These are phyloP conservation scores for Rachycentron canadum DNA, from an alignment of 2,797 vertebrate species.

Conservation along the genomic window DNA sequence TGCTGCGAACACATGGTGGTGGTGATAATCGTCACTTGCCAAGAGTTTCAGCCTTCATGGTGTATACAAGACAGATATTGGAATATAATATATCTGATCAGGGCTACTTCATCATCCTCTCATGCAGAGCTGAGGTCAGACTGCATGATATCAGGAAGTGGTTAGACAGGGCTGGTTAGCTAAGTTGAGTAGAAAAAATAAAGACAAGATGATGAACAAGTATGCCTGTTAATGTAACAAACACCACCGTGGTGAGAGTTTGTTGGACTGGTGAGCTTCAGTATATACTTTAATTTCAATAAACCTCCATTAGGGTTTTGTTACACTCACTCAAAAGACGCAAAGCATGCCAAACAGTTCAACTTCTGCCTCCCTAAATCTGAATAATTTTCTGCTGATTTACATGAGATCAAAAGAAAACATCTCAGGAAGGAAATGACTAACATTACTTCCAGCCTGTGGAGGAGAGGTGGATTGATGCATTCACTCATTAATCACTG, in stretches of 20 bases:
- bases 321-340: slow-evolving; percentile 17
- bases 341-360: slow-evolving; percentile 36
- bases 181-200: not conserved
- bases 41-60: too few species aligned
- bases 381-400: slow-evolving; percentile 54
- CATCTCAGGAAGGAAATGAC: slow-evolving; percentile 54
- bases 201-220: not conserved
- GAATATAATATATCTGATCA: too few species aligned
- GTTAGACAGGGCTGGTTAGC: not conserved
- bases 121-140: too few species aligned
- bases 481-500: slow-evolving; percentile 41
- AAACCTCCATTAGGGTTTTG: slow-evolving; percentile 15
- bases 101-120: too few species aligned
- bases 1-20: too few species aligned
- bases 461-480: slow-evolving; percentile 36
- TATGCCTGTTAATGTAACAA: not conserved
- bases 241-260: not conserved
- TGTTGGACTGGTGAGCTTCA: not conserved
- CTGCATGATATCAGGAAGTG: too few species aligned
- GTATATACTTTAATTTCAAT: slow-evolving; percentile 1
- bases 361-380: slow-evolving; percentile 32
- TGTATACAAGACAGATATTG: too few species aligned
- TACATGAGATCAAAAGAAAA: slow-evolving; percentile 64
- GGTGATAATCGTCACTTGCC: too few species aligned
- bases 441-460: slow-evolving; percentile 37